Base-by-base conservation (phyloP, 1,140 invertebrate species). In the Babylonia areolata region DNA sequence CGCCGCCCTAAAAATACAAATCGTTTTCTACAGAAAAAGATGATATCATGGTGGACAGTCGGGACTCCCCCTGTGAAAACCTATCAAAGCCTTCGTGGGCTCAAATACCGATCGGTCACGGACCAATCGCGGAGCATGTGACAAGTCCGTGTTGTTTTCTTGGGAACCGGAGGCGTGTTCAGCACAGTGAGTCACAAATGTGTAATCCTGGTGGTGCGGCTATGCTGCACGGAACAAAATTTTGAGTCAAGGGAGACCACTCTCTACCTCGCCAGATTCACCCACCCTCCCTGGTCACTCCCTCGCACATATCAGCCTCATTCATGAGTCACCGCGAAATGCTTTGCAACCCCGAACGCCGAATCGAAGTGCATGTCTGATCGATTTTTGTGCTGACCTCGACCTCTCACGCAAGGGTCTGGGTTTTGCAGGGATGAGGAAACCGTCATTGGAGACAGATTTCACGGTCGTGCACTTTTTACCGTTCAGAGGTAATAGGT, bases 201-300 rank as follows among this genome's bases (percentile, higher is more conserved):
- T 80, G 78, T 80, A 80, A 80, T 80, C 46, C 17, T 80, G 78
- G 15, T n/a, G 3, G 28, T 54, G 51, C 11, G n/a, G 37, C 73
- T 64, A 69, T 84, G 82, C 82, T 73, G 69, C 82, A 84, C 82
- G 82, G 42, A 73, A 73, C 39, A 35, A 71, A 39, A 46, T 71
- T 73, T 71, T 42, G 2, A 42, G 9, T 17, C 1, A 84, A 40
- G 82, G 82, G 82, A 84, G 15, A 35, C 64, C 20, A 84, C 82
- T 84, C 23, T 46, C 15, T n/a, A n/a, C 12, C 58, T 11, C 58
- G 28, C 28, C 12, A 28, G 6, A n/a, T 23, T 6, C 58, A 12
- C 58, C 28, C 58, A n/a, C 58, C 28, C 5, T 64, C 58, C 58
- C n/a, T n/a, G n/a, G n/a, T n/a, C n/a, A 64, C 58, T 64, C 58